A percentile compares a stretch with the other conserved stretches of the same genome.
Conservation (phyloP, 2,113 vertebrate species). For the Donacobius atricapilla region DNA sequence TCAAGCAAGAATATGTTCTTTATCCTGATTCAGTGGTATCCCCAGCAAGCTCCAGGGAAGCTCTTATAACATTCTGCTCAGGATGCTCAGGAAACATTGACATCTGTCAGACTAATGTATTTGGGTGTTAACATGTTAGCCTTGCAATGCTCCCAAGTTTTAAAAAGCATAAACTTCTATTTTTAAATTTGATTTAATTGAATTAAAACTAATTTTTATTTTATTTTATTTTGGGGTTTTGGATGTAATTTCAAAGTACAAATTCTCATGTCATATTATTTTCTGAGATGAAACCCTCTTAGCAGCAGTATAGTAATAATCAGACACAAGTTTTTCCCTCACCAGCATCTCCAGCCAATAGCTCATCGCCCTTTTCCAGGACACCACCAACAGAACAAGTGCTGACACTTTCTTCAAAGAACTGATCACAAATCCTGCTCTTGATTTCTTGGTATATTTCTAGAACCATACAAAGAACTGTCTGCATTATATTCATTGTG, state of each 20-base stretch:
- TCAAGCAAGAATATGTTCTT: background rate
- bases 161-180: background rate
- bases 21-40: background rate
- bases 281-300: background rate
- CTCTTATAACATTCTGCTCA: background rate
- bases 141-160: background rate
- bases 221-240: background rate
- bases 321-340: background rate
- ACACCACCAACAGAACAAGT: background rate
- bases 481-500: rapidly evolving
- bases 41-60: background rate
- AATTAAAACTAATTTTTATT: background rate
- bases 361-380: background rate
- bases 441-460: background rate
- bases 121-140: background rate
- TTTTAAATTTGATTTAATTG: background rate
- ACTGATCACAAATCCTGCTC: background rate
- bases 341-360: background rate
- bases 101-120: background rate
- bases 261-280: background rate
- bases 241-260: background rate
- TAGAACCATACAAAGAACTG: background rate
- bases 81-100: background rate
- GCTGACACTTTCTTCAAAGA: background rate
- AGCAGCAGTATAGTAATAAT: background rate